Evolutionary conservation across 2,797 vertebrate species (phyloP).

Genomic region (Trachops cirrhosus): DNA sequence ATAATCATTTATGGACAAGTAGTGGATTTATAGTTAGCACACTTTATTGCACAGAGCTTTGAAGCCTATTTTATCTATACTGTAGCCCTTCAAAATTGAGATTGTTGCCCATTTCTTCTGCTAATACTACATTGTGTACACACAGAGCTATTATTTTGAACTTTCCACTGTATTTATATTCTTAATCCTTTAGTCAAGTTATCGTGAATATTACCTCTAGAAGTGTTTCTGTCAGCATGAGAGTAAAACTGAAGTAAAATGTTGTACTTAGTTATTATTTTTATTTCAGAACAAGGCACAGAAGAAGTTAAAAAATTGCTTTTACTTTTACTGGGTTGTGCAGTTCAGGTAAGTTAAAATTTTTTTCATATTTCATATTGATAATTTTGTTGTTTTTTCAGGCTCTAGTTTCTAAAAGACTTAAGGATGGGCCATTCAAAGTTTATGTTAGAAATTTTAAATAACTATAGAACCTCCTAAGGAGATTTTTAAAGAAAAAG

Average conservation of each 20-base stretch:
- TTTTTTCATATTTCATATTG: slow-evolving; percentile 2
- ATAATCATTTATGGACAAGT: not conserved
- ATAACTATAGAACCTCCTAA: not conserved
- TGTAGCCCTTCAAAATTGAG: not conserved
- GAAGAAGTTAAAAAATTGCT: slow-evolving; percentile 95
- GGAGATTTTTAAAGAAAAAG: slow-evolving; percentile 36
- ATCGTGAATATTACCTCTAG: not conserved
- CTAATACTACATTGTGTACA: not conserved
- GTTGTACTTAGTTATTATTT: slow-evolving; percentile 35
- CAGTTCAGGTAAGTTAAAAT: slow-evolving; percentile 91
- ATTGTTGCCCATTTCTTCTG: not conserved
- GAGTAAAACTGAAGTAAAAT: slow-evolving; percentile 37
- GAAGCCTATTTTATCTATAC: not conserved
- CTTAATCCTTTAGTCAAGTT: slow-evolving; percentile 6
- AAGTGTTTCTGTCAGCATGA: not conserved
- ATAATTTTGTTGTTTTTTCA: not conserved
- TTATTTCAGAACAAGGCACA: slow-evolving; percentile 90
- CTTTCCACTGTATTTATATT: not conserved
- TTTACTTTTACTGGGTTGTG: slow-evolving; percentile 95
- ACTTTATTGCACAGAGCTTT: not conserved
- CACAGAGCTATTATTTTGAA: not conserved
- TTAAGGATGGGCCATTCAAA: not conserved
- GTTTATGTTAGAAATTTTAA: not conserved
- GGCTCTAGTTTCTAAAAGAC: slow-evolving; percentile 48
- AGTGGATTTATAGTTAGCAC: not conserved